Evolutionary conservation across 2,888 invertebrate species (phyloP).

Genomic region (Phortica okadai): DNA sequence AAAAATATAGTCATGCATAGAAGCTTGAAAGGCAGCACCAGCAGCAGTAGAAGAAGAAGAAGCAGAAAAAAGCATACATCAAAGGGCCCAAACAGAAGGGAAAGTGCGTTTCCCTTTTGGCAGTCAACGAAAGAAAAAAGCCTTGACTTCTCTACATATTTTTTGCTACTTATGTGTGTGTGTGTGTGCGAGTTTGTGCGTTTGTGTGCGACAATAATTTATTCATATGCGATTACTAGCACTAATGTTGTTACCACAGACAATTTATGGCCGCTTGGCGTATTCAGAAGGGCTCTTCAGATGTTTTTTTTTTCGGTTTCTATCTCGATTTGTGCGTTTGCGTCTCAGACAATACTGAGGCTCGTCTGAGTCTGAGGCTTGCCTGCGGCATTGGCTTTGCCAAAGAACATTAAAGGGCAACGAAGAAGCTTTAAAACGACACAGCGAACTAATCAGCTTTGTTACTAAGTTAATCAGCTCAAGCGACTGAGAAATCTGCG

Average conservation of each 20-base stretch:
- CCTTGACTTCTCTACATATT: slow-evolving; percentile 42
- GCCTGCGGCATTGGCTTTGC: background rate
- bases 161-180: slow-evolving; percentile 39
- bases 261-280: slow-evolving; percentile 74
- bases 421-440: slow-evolving; percentile 42
- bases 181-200: slow-evolving; percentile 37
- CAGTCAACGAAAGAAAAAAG: slow-evolving; percentile 53
- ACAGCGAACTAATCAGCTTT: slow-evolving; percentile 14
- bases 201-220: slow-evolving; percentile 70
- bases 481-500: slow-evolving; percentile 14
- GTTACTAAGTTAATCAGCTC: slow-evolving; percentile 9
- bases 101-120: slow-evolving; percentile 27
- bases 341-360: background rate
- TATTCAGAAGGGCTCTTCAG: slow-evolving; percentile 36
- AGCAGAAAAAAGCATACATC: slow-evolving; percentile 15
- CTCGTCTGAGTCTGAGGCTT: background rate
- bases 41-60: background rate
- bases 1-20: slow-evolving; percentile 8
- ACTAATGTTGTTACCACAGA: slow-evolving; percentile 74
- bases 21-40: background rate
- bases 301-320: slow-evolving; percentile 33
- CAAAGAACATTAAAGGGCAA: slow-evolving; percentile 15
- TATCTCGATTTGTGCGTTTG: slow-evolving; percentile 40
- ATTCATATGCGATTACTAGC: slow-evolving; percentile 77
- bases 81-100: slow-evolving; percentile 8